Percentiles rank a stretch among this genome's conserved stretches.
Evolutionary conservation across 2,888 invertebrate species (phyloP).

Genomic region (Myopa tessellatipennis): DNA sequence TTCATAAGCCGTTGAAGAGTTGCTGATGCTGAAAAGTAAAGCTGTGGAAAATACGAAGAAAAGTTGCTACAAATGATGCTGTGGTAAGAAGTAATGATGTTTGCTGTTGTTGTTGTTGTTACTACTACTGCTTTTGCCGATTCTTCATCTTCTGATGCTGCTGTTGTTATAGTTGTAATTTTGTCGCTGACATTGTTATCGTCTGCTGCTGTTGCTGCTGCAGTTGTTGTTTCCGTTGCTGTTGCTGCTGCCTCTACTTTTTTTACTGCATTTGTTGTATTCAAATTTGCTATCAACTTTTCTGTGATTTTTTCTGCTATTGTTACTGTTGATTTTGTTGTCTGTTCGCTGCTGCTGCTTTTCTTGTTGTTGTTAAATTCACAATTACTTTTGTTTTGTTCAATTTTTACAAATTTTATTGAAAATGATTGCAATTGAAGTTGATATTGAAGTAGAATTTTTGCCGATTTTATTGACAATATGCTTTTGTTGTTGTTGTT

Average conservation of each 20-base stretch:
- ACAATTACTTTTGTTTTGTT: slow-evolving; percentile 44
- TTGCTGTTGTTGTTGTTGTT: too few species aligned
- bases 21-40: too few species aligned
- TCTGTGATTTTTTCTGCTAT: slow-evolving; percentile 38
- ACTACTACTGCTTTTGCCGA: too few species aligned
- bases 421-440: slow-evolving; percentile 12
- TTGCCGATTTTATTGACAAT: slow-evolving; percentile 34
- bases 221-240: neutral
- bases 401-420: slow-evolving; percentile 41
- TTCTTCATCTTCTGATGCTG: neutral
- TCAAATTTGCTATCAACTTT: slow-evolving; percentile 15
- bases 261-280: slow-evolving; percentile 14
- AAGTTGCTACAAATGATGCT: too few species aligned
- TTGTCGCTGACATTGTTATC: neutral
- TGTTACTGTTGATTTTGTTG: slow-evolving; percentile 19
- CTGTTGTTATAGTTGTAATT: neutral
- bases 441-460: slow-evolving; percentile 37
- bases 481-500: slow-evolving; percentile 44
- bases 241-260: neutral
- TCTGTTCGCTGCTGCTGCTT: slow-evolving; percentile 23
- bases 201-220: neutral
- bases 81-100: too few species aligned
- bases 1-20: too few species aligned
- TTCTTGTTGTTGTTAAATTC: slow-evolving; percentile 39
- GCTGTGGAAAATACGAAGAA: too few species aligned